Conservation (phyloP, 2,113 vertebrate genomes). For the Pelvicachromis taeniatus region DNA sequence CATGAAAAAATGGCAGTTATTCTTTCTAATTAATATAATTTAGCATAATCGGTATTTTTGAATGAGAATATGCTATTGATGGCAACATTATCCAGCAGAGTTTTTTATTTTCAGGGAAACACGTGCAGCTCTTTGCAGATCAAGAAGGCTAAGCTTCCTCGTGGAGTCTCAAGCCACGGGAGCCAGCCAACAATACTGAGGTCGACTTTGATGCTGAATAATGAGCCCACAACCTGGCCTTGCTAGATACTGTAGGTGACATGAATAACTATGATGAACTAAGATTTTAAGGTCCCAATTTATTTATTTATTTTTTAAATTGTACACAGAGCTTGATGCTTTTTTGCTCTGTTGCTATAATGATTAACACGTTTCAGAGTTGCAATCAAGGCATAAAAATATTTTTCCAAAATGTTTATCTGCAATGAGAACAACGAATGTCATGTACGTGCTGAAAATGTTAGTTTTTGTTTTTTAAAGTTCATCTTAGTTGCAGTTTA, state of each 20-base stretch:
- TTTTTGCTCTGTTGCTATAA: background rate
- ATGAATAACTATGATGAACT: background rate
- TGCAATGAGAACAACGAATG: background rate
- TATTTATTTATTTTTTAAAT: background rate
- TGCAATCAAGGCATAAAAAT: background rate
- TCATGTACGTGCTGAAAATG: background rate
- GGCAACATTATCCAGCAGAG: background rate
- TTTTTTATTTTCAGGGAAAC: background rate
- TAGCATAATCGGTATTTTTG: background rate
- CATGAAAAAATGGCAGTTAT: rapidly evolving
- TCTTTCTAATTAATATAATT: background rate
- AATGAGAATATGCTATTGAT: background rate
- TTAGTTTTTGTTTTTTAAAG: background rate
- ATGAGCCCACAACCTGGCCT: background rate
- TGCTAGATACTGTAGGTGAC: background rate
- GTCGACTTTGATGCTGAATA: background rate
- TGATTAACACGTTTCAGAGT: background rate
- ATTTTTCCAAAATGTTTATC: background rate
- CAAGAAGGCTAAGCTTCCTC: background rate
- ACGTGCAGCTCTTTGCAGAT: background rate
- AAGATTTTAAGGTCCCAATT: background rate
- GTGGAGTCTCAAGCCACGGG: background rate
- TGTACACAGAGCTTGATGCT: background rate
- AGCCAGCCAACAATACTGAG: background rate
- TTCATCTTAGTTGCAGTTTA: background rate